Evolutionary conservation across 2,888 invertebrate species (phyloP), one percentile per base, ranked within the genome.

Genomic region (Scrobipalpa costella): DNA sequence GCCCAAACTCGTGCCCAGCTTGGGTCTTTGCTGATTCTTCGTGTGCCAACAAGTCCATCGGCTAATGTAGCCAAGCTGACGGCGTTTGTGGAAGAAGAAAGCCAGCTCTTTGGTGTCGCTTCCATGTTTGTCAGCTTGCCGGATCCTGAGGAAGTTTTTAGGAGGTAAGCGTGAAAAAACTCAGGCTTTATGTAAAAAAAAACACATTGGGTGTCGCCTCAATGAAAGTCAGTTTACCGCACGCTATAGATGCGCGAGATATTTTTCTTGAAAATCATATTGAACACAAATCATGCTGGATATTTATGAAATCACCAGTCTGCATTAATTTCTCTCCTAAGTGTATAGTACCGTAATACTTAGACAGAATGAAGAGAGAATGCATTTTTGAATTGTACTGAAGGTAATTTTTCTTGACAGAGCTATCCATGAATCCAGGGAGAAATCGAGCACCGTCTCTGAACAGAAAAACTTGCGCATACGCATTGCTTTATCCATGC

Each of bases 111-210:
- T 60, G 84, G 85, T 0, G 73, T 90, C 11, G 70, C 72, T 0
- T 80, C 86, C 0, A 72, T 90, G 66, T 78, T 79, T 58, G 79
- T 90, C 44, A 85, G 81, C 52, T 71, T 90, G 44, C 82, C 90
- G 0, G 90, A 90, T 70, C 80, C 84, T 1, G 86, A 88, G 49
- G 90, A 90, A 68, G 82, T 88, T 2, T 83, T 77, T 66, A 78
- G 72, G 63, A 84, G 90, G 90, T 90, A 9, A 52, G 34, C 40
- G n/a, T n/a, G n/a, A n/a, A n/a, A n/a, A 40, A 40, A 40, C 27
- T 27, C 27, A 27, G 27, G 27, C 2, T 27, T 27, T 27, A 5
- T 27, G 27, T n/a, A 27, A 27, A 5, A 27, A 27, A 27, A 2
- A 27, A 27, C 5, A 3, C 5, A 27, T 27, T 27, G 27, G 27